Conservation (phyloP, 1,140 invertebrate genomes). For the Bombyx mandarina region DNA sequence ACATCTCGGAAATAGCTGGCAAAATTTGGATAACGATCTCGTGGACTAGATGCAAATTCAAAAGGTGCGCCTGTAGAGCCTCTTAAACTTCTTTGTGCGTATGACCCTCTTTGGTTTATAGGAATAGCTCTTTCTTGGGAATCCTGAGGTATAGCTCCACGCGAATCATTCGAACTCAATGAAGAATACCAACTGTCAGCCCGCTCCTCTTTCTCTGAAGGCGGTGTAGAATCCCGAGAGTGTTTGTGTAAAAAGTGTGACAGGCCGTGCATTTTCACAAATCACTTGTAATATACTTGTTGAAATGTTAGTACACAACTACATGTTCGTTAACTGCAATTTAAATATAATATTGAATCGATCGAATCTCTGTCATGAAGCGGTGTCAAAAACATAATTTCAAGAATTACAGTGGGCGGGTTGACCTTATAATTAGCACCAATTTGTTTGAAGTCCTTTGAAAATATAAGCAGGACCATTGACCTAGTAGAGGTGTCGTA, state of each 20-base stretch:
- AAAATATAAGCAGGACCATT: conserved; percentile 2
- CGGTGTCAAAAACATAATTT: not conserved
- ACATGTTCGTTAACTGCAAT: conserved; percentile 3
- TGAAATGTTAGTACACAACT: not conserved
- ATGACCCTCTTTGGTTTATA: conserved; percentile 37
- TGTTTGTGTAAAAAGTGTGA: conserved; percentile 51
- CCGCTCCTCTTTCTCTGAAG: conserved; percentile 37
- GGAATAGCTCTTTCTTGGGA: conserved; percentile 29
- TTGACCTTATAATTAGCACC: not conserved
- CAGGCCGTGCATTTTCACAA: conserved; percentile 45
- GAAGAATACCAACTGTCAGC: conserved; percentile 44
- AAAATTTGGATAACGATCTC: conserved; percentile 52
- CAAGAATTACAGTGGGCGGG: not conserved
- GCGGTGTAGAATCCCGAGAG: conserved; percentile 40
- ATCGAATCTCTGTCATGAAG: not conserved
- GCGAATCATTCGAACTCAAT: conserved; percentile 34
- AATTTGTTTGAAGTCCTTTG: not conserved
- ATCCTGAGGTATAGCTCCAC: conserved; percentile 20
- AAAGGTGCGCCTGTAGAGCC: conserved; percentile 34
- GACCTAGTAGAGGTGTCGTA: not conserved
- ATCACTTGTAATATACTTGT: conserved; percentile 1
- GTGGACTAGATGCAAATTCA: conserved; percentile 47
- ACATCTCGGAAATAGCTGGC: conserved; percentile 49
- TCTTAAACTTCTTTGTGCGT: conserved; percentile 33
- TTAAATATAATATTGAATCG: not conserved